Conservation (phyloP, 2,888 invertebrate species). For the Camptogramma bilineatum region DNA sequence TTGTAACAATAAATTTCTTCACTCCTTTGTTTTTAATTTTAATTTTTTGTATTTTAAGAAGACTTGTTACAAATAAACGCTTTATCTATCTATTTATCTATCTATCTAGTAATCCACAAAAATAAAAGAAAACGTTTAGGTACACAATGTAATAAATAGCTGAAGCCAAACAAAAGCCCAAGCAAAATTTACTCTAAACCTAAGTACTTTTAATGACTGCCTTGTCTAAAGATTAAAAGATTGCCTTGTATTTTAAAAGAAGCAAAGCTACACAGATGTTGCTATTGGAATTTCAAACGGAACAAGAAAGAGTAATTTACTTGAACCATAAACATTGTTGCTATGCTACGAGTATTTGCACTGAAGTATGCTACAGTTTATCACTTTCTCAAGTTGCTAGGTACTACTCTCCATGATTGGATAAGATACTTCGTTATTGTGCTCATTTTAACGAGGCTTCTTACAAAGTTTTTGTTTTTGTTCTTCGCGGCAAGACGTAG, state of each 20-base stretch:
- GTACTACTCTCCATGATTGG: background rate
- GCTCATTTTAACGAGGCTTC: background rate
- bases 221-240: conserved; percentile 2
- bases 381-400: background rate
- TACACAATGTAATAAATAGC: background rate
- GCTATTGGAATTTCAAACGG: conserved; percentile 4
- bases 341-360: background rate
- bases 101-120: background rate
- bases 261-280: conserved; percentile 17
- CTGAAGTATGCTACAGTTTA: background rate
- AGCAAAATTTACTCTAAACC: background rate
- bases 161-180: background rate
- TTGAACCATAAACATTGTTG: conserved; percentile 5
- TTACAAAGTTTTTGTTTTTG: background rate
- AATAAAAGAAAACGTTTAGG: background rate
- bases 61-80: no score
- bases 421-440: background rate
- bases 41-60: no score
- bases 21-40: no score
- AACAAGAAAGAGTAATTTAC: conserved; percentile 1
- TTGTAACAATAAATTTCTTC: no score
- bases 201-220: background rate
- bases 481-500: no score
- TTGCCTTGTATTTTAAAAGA: conserved; percentile 11
- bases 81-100: no score